Base-by-base conservation (phyloP, 2,888 invertebrate genomes). In the Erebia epiphron region DNA sequence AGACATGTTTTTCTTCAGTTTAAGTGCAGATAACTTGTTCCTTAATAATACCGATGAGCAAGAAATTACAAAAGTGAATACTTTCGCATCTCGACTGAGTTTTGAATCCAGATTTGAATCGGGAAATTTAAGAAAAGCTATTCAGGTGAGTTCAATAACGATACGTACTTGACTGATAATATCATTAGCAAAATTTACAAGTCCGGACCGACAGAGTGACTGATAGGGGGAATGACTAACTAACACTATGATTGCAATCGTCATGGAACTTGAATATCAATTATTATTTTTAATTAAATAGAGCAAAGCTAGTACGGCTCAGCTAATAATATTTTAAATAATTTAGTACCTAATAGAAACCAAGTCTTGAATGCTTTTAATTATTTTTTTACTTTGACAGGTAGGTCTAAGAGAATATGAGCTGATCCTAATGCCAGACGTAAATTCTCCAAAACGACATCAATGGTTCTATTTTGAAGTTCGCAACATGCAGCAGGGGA, bases 381-480 rank as follows among this genome's bases (percentile, higher is more conserved):
- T 35, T 35, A 64, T 76, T 70, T 78, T 86, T 93, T 67, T 88
- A 10, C 18, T 49, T 21, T 18, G 62, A 49, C 49, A 97, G 97
- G 95, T 96, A 81, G 95, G 96, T 76, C 93, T 95, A 61, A 93
- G 94, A 81, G 97, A 98, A 82, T 98, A 98, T 85, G 97, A 98
- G 83, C 91, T 98, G 74, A 95, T 97, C 73, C 88, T 98, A 73
- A 96, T 95, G 86, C 96, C 98, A 0, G 98, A 98, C 83, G 95
- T 97, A 60, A 97, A 97, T 88, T 96, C 97, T 1, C 94, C 94
- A 26, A 95, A 95, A 72, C 96, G 97, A 75, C 96, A 96, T 83
- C 97, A 98, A 82, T 98, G 98, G 98, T 98, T 98, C 89, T 98
- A 98, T 89, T 98, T 98, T 83, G 96, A 97, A 90, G 96, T 98